A percentile compares a stretch with the other conserved stretches of the same genome.
Conservation (phyloP, 2,888 invertebrate species). For the Cephus runcator region DNA sequence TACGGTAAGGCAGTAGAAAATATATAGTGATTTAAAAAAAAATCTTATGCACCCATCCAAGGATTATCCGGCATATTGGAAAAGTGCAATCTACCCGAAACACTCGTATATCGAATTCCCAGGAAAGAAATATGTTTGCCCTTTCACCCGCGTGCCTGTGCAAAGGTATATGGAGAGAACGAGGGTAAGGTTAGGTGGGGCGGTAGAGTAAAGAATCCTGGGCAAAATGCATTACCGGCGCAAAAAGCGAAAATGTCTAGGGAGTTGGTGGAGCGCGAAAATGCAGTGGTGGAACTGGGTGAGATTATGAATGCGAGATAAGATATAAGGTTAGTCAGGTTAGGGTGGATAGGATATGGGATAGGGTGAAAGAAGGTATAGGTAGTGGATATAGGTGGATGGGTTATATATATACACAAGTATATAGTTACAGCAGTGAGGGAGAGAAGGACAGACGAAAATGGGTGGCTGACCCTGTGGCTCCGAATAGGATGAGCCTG, state of each 20-base stretch:
- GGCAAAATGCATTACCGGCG: not conserved
- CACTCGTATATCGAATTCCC: not conserved
- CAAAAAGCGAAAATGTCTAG: not conserved
- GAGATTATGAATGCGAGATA: constrained; percentile 29
- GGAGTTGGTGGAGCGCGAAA: not conserved
- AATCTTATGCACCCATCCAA: not conserved
- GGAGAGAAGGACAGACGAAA: not conserved
- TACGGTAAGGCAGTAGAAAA: not conserved
- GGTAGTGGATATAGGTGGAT: not conserved
- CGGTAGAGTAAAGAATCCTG: not conserved
- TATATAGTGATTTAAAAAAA: not conserved
- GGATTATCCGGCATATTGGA: not conserved
- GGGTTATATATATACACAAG: not conserved
- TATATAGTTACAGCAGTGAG: not conserved
- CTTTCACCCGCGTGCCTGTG: not conserved
- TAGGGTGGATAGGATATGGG: constrained; percentile 4
- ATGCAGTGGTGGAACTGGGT: constrained; percentile 6
- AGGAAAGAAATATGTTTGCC: not conserved
- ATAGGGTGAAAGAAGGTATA: not conserved
- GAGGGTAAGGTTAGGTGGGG: not conserved
- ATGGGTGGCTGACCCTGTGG: not conserved
- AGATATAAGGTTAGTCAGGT: constrained; percentile 22
- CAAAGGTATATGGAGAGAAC: not conserved
- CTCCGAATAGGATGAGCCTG: not conserved
- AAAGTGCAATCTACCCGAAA: not conserved